phyloP scores from a whole-genome alignment of 2,113 vertebrate species.

The Microcebus jonahi region DNA sequence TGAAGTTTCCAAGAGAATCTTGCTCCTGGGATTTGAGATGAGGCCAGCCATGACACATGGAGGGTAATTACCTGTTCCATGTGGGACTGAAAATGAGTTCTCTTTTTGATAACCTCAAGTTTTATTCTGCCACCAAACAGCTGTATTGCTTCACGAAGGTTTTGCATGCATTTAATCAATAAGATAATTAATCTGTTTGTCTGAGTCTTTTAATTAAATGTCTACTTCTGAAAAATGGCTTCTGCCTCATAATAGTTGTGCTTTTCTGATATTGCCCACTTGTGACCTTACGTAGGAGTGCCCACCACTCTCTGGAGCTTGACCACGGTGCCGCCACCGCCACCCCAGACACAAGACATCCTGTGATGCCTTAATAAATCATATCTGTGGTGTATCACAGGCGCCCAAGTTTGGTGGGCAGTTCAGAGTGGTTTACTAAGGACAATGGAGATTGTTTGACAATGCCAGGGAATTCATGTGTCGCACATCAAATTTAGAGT shows the following conservation, averaged over 20 bases:
- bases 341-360: background rate
- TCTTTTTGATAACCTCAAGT: slow-evolving; percentile 39
- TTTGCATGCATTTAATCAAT: slow-evolving; percentile 74
- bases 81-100: background rate
- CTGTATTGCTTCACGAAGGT: slow-evolving; percentile 48
- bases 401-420: slow-evolving; percentile 52
- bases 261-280: slow-evolving; percentile 35
- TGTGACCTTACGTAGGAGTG: background rate
- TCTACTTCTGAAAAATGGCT: slow-evolving; percentile 66
- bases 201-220: slow-evolving; percentile 79
- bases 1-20: slow-evolving; percentile 36
- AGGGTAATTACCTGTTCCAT: slow-evolving; percentile 37
- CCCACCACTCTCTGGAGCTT: slow-evolving; percentile 42
- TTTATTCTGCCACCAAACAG: slow-evolving; percentile 59
- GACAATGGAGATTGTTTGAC: slow-evolving; percentile 70
- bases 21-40: slow-evolving; percentile 13
- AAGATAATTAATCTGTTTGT: slow-evolving; percentile 68
- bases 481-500: slow-evolving; percentile 52
- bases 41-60: background rate
- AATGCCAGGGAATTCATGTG: slow-evolving; percentile 74
- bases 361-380: slow-evolving; percentile 58
- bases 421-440: slow-evolving; percentile 40
- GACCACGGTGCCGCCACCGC: slow-evolving; percentile 59
- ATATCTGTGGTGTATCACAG: slow-evolving; percentile 23
- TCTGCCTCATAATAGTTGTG: background rate